These are phyloP conservation scores for Laticauda laticaudata DNA, from an alignment of 2,113 vertebrate species.

Conservation along the genomic window DNA sequence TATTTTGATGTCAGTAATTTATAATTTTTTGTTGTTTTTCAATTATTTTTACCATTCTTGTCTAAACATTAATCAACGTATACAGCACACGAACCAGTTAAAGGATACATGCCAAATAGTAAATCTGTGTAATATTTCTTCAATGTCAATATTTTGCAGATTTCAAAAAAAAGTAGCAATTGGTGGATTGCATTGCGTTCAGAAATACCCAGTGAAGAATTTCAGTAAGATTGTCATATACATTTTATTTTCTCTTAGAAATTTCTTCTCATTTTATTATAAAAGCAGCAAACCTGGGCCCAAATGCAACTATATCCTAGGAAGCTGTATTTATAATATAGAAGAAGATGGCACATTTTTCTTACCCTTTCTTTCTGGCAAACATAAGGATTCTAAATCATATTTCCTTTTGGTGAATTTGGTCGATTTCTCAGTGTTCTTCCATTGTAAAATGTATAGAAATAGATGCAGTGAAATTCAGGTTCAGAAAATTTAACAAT, in stretches of 20 bases:
- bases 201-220: slow-evolving; percentile 62
- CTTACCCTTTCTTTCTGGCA: background rate
- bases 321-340: background rate
- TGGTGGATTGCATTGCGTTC: slow-evolving; percentile 89
- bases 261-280: background rate
- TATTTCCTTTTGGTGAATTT: background rate
- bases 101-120: background rate
- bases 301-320: slow-evolving; percentile 29
- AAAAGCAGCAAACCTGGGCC: background rate
- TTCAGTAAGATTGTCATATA: slow-evolving; percentile 72
- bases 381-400: background rate
- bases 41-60: background rate
- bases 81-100: background rate
- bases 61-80: background rate
- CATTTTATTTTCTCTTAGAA: slow-evolving; percentile 30
- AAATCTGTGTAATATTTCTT: slow-evolving; percentile 11
- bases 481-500: background rate
- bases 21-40: background rate
- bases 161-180: slow-evolving; percentile 70
- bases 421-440: background rate
- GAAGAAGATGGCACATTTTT: slow-evolving; percentile 24
- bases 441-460: background rate
- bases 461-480: background rate
- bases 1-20: background rate
- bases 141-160: slow-evolving; percentile 59